phyloP scores from a whole-genome alignment of 2,113 vertebrate species.

The Azemiops feae region DNA sequence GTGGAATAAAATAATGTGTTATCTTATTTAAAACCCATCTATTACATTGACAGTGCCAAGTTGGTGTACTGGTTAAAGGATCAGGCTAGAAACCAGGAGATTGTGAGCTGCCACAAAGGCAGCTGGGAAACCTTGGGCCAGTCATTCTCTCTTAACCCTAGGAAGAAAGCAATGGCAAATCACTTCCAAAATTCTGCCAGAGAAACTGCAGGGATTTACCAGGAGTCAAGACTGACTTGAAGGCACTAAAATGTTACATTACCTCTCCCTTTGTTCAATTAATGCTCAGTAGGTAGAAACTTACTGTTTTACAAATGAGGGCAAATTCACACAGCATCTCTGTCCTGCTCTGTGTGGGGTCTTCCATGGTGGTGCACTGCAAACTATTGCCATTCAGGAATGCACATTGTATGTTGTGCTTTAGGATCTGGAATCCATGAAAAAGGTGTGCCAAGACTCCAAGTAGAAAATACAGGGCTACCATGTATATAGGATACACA shows the following conservation, averaged over 20 bases:
- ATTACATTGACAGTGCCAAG: neutral
- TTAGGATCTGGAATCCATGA: neutral
- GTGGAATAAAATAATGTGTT: neutral
- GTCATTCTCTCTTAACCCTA: neutral
- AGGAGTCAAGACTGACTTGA: neutral
- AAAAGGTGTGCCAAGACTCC: neutral
- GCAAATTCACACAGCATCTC: neutral
- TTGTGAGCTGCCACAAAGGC: neutral
- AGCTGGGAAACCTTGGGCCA: neutral
- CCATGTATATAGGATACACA: neutral
- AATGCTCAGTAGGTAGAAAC: neutral
- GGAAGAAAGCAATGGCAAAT: neutral
- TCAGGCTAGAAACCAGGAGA: neutral
- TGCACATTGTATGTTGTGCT: neutral
- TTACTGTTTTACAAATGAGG: neutral
- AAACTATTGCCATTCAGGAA: neutral
- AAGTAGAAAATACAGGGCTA: neutral
- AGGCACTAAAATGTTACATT: neutral
- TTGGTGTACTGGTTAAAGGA: neutral
- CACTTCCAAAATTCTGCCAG: neutral
- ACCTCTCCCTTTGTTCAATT: neutral
- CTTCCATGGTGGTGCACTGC: neutral
- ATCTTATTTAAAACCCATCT: neutral
- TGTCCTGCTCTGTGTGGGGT: neutral
- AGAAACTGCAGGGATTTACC: neutral